A percentile compares a stretch with the other conserved stretches of the same genome.
phyloP scores from a whole-genome alignment of 1,140 invertebrate genomes.

The Drosophila gunungcola region DNA sequence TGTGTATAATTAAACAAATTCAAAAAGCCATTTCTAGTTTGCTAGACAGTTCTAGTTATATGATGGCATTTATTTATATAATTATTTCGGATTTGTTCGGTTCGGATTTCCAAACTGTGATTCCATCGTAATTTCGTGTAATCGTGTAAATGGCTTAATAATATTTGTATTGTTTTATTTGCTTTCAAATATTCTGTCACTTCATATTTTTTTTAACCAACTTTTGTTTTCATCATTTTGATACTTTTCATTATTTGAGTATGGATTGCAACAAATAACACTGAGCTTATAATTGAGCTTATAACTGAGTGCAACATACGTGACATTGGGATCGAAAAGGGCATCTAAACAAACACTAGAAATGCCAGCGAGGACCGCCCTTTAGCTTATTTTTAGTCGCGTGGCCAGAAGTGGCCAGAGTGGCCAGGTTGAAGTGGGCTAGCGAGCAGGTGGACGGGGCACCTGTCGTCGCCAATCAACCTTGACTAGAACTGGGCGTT shows the following conservation, averaged over 20 bases:
- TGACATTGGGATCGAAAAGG: slow-evolving; percentile 35
- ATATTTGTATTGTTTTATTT: too few relatives aligned
- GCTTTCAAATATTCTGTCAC: too few relatives aligned
- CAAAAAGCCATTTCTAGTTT: background rate
- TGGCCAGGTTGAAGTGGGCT: slow-evolving; percentile 54
- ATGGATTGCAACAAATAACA: slow-evolving; percentile 9
- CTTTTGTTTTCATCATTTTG: too few relatives aligned
- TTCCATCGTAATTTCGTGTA: too few relatives aligned
- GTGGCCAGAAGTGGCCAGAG: slow-evolving; percentile 45
- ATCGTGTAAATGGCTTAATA: too few relatives aligned
- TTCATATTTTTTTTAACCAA: too few relatives aligned
- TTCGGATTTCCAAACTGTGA: too few relatives aligned
- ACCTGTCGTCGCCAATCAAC: slow-evolving; percentile 69
- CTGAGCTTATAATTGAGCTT: slow-evolving; percentile 4
- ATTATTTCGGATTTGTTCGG: too few relatives aligned
- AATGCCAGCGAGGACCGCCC: slow-evolving; percentile 47
- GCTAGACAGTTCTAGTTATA: too few relatives aligned
- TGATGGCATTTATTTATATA: too few relatives aligned
- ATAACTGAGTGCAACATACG: slow-evolving; percentile 30
- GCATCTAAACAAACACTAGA: slow-evolving; percentile 47
- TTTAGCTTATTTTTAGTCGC: slow-evolving; percentile 56
- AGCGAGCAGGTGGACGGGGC: slow-evolving; percentile 45
- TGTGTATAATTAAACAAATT: slow-evolving; percentile 1
- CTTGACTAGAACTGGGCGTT: slow-evolving; percentile 38
- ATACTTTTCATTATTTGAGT: too few relatives aligned